These are phyloP conservation scores for Gephyroberyx darwinii DNA, from an alignment of 2,797 vertebrate genomes.

Conservation along the genomic window DNA sequence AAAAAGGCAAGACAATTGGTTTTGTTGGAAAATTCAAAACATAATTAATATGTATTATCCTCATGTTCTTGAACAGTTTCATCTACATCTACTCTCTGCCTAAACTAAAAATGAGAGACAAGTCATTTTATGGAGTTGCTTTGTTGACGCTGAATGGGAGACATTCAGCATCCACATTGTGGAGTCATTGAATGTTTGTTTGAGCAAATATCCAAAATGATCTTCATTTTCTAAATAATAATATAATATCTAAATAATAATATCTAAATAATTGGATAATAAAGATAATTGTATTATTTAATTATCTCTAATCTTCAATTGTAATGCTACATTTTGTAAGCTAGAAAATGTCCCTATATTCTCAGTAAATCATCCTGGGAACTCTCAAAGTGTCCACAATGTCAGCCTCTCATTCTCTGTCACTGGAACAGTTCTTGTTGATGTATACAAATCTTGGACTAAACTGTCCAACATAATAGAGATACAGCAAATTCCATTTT, in stretches of 20 bases:
- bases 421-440: neutral
- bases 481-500: neutral
- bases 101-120: neutral
- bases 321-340: neutral
- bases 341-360: neutral
- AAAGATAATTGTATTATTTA: neutral
- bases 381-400: neutral
- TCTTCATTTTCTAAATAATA: no score
- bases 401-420: neutral
- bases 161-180: no score
- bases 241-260: no score
- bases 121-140: neutral
- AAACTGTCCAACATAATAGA: neutral
- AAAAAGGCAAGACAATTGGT: slow-evolving; percentile 66
- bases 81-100: neutral
- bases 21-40: slow-evolving; percentile 14
- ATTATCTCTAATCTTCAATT: neutral
- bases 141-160: neutral
- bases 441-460: neutral
- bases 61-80: no score
- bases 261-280: no score
- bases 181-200: neutral
- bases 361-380: neutral
- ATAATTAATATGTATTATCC: neutral
- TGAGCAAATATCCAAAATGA: neutral